Percentiles rank a stretch among this genome's conserved stretches.
Conservation (phyloP, 92 coral and sea anemone species). For the Parazoanthus darwini region DNA sequence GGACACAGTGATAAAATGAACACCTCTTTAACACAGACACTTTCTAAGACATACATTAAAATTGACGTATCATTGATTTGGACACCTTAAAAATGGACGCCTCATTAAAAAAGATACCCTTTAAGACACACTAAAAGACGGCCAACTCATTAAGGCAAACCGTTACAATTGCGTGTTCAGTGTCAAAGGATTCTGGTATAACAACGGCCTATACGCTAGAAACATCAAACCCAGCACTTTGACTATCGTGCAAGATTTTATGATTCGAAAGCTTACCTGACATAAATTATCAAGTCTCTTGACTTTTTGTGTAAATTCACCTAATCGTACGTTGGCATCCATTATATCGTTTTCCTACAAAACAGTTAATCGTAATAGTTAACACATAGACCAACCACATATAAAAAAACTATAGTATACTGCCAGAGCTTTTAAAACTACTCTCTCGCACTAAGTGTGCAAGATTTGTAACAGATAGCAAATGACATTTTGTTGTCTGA, state of each 20-base stretch:
- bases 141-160: neutral
- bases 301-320: conserved; percentile 90
- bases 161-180: neutral
- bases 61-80: no score
- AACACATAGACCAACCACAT: neutral
- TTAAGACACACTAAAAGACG: no score
- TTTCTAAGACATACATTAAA: no score
- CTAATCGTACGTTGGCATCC: conserved; percentile 88
- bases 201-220: neutral
- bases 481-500: no score
- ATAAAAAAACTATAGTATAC: no score
- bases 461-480: no score
- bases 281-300: conserved; percentile 85
- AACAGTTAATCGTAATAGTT: neutral
- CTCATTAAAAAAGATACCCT: no score
- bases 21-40: no score
- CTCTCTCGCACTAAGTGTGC: no score
- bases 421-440: no score
- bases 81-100: no score
- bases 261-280: conserved; percentile 62
- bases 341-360: conserved; percentile 92
- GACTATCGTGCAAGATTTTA: neutral
- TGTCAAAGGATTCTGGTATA: neutral
- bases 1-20: no score
- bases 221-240: neutral